Evolutionary conservation across 2,113 vertebrate genomes (phyloP), one percentile per base, ranked within the genome.

Genomic region (Phalacrocorax pelagicus): DNA sequence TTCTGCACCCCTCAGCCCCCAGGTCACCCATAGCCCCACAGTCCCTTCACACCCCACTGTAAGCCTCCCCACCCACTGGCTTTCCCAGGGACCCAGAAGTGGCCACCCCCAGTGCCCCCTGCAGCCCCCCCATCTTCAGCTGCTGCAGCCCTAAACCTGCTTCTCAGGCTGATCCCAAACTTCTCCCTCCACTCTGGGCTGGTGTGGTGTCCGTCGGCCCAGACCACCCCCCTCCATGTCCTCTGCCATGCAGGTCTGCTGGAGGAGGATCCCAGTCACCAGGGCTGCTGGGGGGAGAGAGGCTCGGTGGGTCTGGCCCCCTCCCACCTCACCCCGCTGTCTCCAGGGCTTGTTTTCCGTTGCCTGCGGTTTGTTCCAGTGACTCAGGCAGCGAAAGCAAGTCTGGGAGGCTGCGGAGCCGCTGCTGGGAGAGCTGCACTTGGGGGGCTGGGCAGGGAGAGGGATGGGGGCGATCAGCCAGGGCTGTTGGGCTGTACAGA

Each of bases 371-470:
- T 96, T 97, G 93, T 38, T 98, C 72, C 96, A 95, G 96, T 92
- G 94, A 98, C 99, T 98, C 99, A 99, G 99, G 99, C 99, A 99
- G 99, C 99, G 99, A 99, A 99, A 99, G 99, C 99, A 99, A 99
- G 99, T 99, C 99, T 99, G 98, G 98, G 98, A 98, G 97, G 98
- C 97, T 87, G 96, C 62, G 96, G 75, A 94, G 44, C 66, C 2
- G 4, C 96, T 57, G 59, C 95, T 4, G 14, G 42, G 63, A 57
- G 52, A 79, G 24, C 32, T 73, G 77, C 34, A 15, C 36, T 23
- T 8, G 20, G 0, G 24, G 34, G 18, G 12, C 6, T 12, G 16
- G 12, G 65, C 12, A 15, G 19, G 32, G n/a, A 63, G 42, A 22
- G 6, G 17, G 20, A 9, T 26, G 47, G 7, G 62, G 46, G 42